Evolutionary conservation across 2,888 invertebrate species (phyloP), one percentile per base, ranked within the genome.

Genomic region (Cheilosia scutellata): DNA sequence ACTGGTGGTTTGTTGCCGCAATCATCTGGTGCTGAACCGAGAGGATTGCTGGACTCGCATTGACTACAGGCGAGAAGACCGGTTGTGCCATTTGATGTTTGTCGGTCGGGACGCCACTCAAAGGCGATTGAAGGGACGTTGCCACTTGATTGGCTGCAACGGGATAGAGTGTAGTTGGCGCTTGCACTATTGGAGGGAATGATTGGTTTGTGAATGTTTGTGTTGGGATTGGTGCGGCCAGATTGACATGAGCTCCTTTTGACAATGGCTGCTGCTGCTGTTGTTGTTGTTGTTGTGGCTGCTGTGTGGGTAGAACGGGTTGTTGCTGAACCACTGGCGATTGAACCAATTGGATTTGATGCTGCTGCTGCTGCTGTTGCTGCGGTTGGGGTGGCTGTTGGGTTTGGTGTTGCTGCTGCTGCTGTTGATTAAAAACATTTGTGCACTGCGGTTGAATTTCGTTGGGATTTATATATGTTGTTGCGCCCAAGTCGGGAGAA

Each of bases 171-270:
- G 74, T 33, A 4, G 87, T 51, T 47, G 84, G 75, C 7, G 77
- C 78, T 60, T 82, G 82, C 51, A 82, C 82, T 53, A 89, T 78
- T 53, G 93, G 93, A 83, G 94, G 93, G 91, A 95, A 97, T 90
- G 95, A 96, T 91, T 96, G 97, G 92, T 97, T 97, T 72, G 97
- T 97, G 92, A 96, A 97, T 55, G 97, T 97, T 92, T 97, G 96
- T 33, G 96, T 95, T 29, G 96, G 96, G 90, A 97, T 97, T 75
- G 94, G 92, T 75, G 92, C 91, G 31, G 89, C 78, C 57, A 88
- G 16, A 88, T 87, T 75, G 80, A 68, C 84, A 33, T 84, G 79
- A 25, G 76, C 53, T 63, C 68, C 76, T 60, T 87, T 83, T 40
- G 78, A 55, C 92, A 92, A 40, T 89, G 92, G 88, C 60, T 87